Conservation (phyloP, 92 coral and sea anemone genomes). For the Umimayanthus kanabou region DNA sequence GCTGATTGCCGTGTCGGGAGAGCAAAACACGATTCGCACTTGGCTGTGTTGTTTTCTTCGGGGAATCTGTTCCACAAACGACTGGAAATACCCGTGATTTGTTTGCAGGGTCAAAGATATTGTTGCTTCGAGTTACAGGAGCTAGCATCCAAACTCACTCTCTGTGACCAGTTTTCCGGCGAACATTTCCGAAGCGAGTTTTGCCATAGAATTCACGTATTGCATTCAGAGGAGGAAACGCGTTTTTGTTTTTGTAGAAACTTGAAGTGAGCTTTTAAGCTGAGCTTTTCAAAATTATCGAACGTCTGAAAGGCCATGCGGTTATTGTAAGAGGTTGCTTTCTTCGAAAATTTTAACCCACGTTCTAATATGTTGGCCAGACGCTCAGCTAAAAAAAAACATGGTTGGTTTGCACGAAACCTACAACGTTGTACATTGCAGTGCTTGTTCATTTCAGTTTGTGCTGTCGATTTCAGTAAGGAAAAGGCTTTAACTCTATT, state of each 20-base stretch:
- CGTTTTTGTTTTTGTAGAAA: not conserved
- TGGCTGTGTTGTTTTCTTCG: not conserved
- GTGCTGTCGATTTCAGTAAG: conserved; percentile 29
- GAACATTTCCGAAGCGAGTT: conserved; percentile 43
- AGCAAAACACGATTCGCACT: not conserved
- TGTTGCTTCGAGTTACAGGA: conserved; percentile 36
- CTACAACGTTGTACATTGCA: conserved; percentile 13
- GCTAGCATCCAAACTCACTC: conserved; percentile 17
- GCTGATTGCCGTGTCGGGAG: conserved; percentile 21
- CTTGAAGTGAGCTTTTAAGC: not conserved
- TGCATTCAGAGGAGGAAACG: conserved; percentile 2
- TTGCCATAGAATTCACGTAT: not conserved
- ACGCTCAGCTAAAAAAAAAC: conserved; percentile 6
- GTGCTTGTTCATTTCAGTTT: conserved; percentile 25
- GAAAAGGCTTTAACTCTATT: conserved; percentile 10
- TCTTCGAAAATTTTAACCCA: conserved; percentile 25
- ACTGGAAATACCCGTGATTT: conserved; percentile 37
- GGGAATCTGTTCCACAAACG: conserved; percentile 29
- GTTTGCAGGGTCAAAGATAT: conserved; percentile 47
- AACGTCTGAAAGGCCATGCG: not conserved
- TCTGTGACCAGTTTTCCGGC: conserved; percentile 51
- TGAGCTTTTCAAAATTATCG: not conserved
- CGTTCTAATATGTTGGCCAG: conserved; percentile 17
- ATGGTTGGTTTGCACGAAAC: conserved; percentile 28
- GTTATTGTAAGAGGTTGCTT: not conserved